Percentiles rank a stretch among this genome's conserved stretches.
Evolutionary conservation across 2,888 invertebrate genomes (phyloP).

Genomic region (Lamellibrachia columna): DNA sequence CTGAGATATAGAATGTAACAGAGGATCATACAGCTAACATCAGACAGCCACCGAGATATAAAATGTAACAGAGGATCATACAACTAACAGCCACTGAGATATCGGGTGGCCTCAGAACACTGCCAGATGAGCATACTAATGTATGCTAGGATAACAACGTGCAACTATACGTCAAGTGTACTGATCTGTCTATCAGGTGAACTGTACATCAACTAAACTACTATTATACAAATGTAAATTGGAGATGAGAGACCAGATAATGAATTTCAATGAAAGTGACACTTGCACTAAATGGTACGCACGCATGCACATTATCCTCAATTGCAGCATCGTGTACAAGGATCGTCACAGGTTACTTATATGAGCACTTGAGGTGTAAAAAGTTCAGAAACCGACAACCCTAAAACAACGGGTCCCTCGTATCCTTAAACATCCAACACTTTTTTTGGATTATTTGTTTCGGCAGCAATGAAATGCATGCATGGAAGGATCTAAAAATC

Average conservation of each 20-base stretch:
- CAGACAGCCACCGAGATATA: neutral
- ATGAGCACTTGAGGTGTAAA: neutral
- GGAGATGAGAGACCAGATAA: neutral
- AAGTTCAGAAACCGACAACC: neutral
- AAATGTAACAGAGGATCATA: neutral
- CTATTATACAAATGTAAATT: neutral
- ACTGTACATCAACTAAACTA: neutral
- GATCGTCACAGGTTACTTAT: neutral
- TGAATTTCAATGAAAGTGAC: neutral
- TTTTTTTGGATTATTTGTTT: neutral
- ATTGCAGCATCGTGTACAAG: neutral
- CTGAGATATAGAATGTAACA: too few species aligned
- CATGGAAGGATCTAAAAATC: neutral
- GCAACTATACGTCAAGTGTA: neutral
- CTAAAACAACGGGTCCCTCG: neutral
- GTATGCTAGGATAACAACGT: too few species aligned
- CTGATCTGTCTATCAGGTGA: neutral
- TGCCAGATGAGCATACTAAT: too few species aligned
- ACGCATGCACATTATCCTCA: neutral
- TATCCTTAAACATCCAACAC: neutral
- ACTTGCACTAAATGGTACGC: neutral
- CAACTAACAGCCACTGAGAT: neutral
- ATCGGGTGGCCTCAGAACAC: neutral
- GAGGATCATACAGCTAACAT: neutral
- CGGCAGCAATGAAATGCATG: neutral